phyloP scores from a whole-genome alignment of 2,888 invertebrate species.

The Lapara coniferarum region DNA sequence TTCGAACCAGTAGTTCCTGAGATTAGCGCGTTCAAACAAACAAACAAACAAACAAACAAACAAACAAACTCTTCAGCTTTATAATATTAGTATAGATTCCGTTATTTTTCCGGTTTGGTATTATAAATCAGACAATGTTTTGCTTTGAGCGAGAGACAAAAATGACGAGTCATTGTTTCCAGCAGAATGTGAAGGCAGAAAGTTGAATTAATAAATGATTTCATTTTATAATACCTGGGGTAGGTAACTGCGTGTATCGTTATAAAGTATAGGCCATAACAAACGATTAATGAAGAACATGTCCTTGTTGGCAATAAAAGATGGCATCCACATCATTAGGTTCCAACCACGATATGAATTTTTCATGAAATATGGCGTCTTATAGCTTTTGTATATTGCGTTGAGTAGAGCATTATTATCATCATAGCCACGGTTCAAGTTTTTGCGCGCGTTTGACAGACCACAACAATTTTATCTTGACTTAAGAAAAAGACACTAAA shows the following conservation, averaged over 20 bases:
- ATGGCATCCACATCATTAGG: conserved; percentile 79
- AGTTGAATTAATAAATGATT: background rate
- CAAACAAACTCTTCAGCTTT: too few relatives aligned
- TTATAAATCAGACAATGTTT: too few relatives aligned
- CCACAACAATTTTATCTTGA: conserved; percentile 62
- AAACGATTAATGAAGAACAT: conserved; percentile 76
- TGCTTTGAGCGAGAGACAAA: background rate
- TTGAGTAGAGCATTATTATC: conserved; percentile 61
- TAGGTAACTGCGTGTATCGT: background rate
- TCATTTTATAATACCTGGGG: background rate
- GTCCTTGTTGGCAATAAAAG: conserved; percentile 74
- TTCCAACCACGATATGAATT: conserved; percentile 74
- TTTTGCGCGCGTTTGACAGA: conserved; percentile 60
- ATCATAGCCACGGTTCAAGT: conserved; percentile 59
- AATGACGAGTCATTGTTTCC: background rate
- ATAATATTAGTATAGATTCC: too few relatives aligned
- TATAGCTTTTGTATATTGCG: conserved; percentile 61
- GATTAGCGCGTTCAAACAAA: too few relatives aligned
- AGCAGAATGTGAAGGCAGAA: background rate
- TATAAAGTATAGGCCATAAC: conserved; percentile 43
- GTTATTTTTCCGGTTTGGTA: too few relatives aligned
- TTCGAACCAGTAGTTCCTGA: too few relatives aligned
- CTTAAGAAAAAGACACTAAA: conserved; percentile 60
- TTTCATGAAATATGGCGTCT: conserved; percentile 79
- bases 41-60: too few relatives aligned